phyloP scores from a whole-genome alignment of 2,797 vertebrate genomes.

The Carapus acus region DNA sequence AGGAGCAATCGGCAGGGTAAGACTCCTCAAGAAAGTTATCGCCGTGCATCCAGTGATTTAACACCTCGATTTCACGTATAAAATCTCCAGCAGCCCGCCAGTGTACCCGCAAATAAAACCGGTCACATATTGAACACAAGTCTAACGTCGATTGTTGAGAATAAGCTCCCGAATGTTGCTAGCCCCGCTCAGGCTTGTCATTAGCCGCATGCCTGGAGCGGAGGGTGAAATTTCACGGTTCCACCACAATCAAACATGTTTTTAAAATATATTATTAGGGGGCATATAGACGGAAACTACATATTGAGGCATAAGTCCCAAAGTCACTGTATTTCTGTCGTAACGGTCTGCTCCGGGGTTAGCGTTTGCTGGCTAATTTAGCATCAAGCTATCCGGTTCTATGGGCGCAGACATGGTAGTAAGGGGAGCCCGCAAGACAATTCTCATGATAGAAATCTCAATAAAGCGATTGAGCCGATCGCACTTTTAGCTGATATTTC shows the following conservation, averaged over 20 bases:
- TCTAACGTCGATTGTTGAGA: constrained; percentile 14
- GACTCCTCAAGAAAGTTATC: constrained; percentile 53
- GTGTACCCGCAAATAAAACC: not conserved
- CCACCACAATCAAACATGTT: not conserved
- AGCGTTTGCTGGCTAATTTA: no score
- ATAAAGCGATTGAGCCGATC: no score
- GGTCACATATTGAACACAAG: constrained; percentile 26
- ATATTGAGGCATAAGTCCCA: no score
- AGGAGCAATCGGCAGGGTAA: constrained; percentile 78
- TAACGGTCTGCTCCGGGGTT: no score
- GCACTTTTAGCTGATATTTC: no score
- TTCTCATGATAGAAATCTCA: no score
- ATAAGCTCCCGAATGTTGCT: not conserved
- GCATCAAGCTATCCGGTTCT: no score
- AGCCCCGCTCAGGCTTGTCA: not conserved
- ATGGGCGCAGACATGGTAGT: no score
- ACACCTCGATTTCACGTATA: not conserved
- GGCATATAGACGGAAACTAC: no score
- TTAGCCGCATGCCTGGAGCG: constrained; percentile 53
- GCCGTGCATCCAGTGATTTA: constrained; percentile 53
- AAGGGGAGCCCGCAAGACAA: no score
- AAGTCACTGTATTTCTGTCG: no score
- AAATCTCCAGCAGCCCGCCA: not conserved
- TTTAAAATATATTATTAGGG: not conserved
- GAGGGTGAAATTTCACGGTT: not conserved